These are phyloP conservation scores for Phataginus tricuspis DNA, from an alignment of 2,797 vertebrate genomes.

Conservation along the genomic window DNA sequence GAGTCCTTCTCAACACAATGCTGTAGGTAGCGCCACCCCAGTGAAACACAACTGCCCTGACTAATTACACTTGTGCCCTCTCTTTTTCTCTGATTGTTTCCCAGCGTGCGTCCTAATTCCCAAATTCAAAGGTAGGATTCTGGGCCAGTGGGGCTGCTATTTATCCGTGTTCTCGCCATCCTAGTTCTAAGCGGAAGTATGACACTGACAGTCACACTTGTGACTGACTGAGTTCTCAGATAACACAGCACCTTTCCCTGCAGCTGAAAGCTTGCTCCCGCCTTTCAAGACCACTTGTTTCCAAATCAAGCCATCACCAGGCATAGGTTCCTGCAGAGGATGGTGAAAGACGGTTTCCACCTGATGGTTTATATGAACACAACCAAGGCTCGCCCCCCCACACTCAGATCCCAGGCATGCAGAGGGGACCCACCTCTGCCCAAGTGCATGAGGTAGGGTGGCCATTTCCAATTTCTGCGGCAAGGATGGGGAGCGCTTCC, in stretches of 20 bases:
- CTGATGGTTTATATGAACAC: background rate
- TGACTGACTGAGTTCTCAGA: background rate
- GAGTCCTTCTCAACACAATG: background rate
- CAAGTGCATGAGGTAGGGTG: accelerated
- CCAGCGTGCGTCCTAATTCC: background rate
- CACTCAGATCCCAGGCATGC: background rate
- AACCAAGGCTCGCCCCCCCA: background rate
- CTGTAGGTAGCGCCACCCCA: background rate
- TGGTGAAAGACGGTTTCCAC: background rate
- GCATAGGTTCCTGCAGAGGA: background rate
- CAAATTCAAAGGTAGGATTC: background rate
- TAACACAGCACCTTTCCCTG: background rate
- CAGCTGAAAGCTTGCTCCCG: background rate
- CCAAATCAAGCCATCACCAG: background rate
- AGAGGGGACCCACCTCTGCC: background rate
- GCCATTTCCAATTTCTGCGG: background rate
- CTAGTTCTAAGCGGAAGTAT: background rate
- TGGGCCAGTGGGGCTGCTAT: background rate
- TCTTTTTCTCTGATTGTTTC: background rate
- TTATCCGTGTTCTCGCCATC: background rate
- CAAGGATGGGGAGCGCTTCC: background rate
- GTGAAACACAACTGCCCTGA: too few species aligned
- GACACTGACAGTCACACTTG: too few species aligned
- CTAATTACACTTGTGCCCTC: background rate
- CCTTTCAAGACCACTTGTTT: background rate